A percentile compares a stretch with the other conserved stretches of the same genome.
phyloP scores from a whole-genome alignment of 2,113 vertebrate genomes.

The Cricetomys ansorgei region DNA sequence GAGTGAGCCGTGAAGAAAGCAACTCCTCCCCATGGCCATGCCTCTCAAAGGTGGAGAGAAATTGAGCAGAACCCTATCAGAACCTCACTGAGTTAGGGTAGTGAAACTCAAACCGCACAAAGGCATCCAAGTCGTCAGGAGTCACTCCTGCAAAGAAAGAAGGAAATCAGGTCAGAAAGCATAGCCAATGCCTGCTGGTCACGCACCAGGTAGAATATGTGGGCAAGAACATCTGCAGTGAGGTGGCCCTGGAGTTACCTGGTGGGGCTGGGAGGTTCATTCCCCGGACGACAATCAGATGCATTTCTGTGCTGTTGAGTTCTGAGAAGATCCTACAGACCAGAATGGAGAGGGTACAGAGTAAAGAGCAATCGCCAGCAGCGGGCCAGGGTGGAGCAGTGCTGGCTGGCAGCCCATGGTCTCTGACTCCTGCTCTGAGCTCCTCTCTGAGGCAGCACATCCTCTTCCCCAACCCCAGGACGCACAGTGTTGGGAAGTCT shows the following conservation, averaged over 20 bases:
- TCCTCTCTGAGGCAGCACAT: background rate
- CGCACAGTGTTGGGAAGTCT: background rate
- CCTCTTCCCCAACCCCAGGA: background rate
- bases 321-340: constrained; percentile 95
- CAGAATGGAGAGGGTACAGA: background rate
- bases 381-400: background rate
- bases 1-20: background rate
- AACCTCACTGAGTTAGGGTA: constrained; percentile 96
- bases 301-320: constrained; percentile 98
- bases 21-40: background rate
- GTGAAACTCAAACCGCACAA: constrained; percentile 96
- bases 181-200: background rate
- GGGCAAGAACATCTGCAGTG: background rate
- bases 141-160: constrained; percentile 89
- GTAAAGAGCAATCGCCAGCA: background rate
- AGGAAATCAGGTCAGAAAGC: background rate
- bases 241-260: constrained; percentile 85
- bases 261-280: constrained; percentile 96
- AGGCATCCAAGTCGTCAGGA: constrained; percentile 93
- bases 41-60: background rate
- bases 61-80: constrained; percentile 64
- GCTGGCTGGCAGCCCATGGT: fast-evolving
- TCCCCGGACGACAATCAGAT: constrained; percentile 93
- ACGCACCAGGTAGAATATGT: background rate
- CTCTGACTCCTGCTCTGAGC: background rate